A percentile compares a stretch with the other conserved stretches of the same genome.
Evolutionary conservation across 2,888 invertebrate genomes (phyloP).

Genomic region (Chymomyza fuscimana): DNA sequence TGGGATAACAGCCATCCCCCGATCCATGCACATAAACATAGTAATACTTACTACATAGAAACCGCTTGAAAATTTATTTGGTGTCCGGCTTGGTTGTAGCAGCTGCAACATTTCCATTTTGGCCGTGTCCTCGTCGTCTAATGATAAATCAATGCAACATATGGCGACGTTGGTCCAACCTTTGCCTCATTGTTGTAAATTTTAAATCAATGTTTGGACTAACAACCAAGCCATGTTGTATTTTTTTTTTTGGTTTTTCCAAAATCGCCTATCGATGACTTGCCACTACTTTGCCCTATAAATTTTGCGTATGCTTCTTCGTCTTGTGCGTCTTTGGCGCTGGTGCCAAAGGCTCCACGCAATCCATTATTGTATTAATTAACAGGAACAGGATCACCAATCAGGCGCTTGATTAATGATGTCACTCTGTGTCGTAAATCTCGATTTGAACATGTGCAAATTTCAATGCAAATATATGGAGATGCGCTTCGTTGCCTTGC

Average conservation of each 20-base stretch:
- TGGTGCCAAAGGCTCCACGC: slow-evolving; percentile 51
- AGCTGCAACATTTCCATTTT: slow-evolving; percentile 60
- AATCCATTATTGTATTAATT: slow-evolving; percentile 80
- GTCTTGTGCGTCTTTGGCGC: slow-evolving; percentile 33
- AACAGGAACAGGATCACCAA: slow-evolving; percentile 81
- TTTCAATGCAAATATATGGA: slow-evolving; percentile 73
- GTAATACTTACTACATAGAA: slow-evolving; percentile 3
- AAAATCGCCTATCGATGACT: slow-evolving; percentile 13
- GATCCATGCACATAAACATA: not conserved
- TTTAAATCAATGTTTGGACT: slow-evolving; percentile 70
- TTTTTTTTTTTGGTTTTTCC: slow-evolving; percentile 21
- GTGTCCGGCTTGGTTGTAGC: slow-evolving; percentile 39
- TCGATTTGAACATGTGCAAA: slow-evolving; percentile 79
- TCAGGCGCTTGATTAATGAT: slow-evolving; percentile 80
- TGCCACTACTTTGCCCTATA: not conserved
- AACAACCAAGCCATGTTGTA: slow-evolving; percentile 17
- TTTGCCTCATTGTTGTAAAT: slow-evolving; percentile 71
- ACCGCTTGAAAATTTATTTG: slow-evolving; percentile 47
- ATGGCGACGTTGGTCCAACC: slow-evolving; percentile 70
- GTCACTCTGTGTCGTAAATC: slow-evolving; percentile 80
- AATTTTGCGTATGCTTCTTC: slow-evolving; percentile 29
- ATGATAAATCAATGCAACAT: slow-evolving; percentile 76
- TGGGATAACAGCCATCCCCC: not conserved
- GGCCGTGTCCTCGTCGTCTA: slow-evolving; percentile 41
- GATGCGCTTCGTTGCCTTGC: slow-evolving; percentile 40